Evolutionary conservation across 2,888 invertebrate genomes (phyloP).

Genomic region (Phragmatobia fuliginosa): DNA sequence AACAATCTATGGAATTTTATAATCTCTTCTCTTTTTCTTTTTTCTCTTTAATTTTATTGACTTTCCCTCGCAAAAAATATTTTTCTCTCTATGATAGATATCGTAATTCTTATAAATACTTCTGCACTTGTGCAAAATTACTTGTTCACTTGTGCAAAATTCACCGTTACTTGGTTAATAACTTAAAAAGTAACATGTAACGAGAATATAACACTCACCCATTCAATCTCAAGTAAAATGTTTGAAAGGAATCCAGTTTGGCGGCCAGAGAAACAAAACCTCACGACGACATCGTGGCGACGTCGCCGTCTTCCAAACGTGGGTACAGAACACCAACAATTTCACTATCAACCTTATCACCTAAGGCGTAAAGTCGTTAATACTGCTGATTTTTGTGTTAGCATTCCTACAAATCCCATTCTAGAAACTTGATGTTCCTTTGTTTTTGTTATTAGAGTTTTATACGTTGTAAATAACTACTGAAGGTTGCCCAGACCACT

Average conservation of each 20-base stretch:
- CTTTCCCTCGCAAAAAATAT: neutral
- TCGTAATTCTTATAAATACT: neutral
- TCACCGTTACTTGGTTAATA: slow-evolving; percentile 44
- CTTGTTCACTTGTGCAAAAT: slow-evolving; percentile 34
- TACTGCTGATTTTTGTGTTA: slow-evolving; percentile 12
- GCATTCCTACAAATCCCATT: slow-evolving; percentile 46
- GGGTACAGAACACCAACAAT: slow-evolving; percentile 26
- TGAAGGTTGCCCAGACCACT: slow-evolving; percentile 34
- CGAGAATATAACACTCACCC: slow-evolving; percentile 68
- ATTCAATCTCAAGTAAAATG: slow-evolving; percentile 66
- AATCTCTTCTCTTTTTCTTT: neutral
- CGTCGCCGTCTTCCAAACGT: slow-evolving; percentile 38
- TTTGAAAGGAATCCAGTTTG: slow-evolving; percentile 75
- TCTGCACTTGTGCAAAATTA: neutral
- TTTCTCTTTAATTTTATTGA: neutral
- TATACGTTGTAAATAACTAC: slow-evolving; percentile 32
- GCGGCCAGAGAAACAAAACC: slow-evolving; percentile 66
- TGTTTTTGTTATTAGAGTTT: slow-evolving; percentile 43
- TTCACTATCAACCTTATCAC: slow-evolving; percentile 42
- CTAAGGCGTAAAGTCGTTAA: slow-evolving; percentile 35
- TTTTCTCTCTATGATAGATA: neutral
- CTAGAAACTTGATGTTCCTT: slow-evolving; percentile 45
- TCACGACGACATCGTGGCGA: slow-evolving; percentile 47
- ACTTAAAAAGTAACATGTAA: slow-evolving; percentile 54
- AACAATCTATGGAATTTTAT: neutral